A percentile compares a stretch with the other conserved stretches of the same genome.
Evolutionary conservation across 2,797 vertebrate genomes (phyloP).

Genomic region (Alauda arvensis): DNA sequence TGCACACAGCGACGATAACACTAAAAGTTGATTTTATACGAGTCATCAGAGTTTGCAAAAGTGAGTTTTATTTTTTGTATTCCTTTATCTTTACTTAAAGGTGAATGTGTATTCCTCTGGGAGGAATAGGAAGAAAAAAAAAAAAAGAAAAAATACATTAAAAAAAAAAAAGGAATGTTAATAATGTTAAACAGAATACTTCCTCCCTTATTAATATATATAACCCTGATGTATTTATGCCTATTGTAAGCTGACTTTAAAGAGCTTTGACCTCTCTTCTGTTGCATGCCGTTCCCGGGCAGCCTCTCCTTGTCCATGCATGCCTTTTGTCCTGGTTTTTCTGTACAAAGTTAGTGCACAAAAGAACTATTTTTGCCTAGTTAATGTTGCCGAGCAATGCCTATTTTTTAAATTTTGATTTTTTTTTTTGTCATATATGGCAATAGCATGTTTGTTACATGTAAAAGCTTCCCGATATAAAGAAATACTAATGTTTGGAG

Average conservation of each 20-base stretch:
- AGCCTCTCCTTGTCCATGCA: conserved; percentile 75
- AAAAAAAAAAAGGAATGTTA: conserved; percentile 74
- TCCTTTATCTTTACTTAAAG: conserved; percentile 81
- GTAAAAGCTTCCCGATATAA: conserved; percentile 78
- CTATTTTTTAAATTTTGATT: conserved; percentile 73
- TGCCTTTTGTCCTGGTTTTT: conserved; percentile 71
- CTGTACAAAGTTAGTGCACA: conserved; percentile 82
- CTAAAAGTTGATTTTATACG: conserved; percentile 75
- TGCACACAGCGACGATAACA: conserved; percentile 74
- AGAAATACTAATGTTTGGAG: conserved; percentile 75
- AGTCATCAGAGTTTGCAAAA: conserved; percentile 79
- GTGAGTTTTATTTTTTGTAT: conserved; percentile 80
- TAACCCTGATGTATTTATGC: conserved; percentile 78
- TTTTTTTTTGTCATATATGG: conserved; percentile 71
- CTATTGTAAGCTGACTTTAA: conserved; percentile 74
- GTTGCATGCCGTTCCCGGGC: conserved; percentile 74
- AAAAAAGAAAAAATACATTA: conserved; percentile 41
- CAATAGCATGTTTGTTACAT: conserved; percentile 83
- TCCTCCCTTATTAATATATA: conserved; percentile 82
- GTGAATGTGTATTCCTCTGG: conserved; percentile 84
- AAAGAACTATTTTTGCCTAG: conserved; percentile 84
- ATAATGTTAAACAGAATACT: conserved; percentile 78
- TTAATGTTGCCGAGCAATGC: conserved; percentile 83
- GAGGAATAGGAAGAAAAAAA: conserved; percentile 78
- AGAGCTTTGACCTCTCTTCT: conserved; percentile 62